A percentile compares a stretch with the other conserved stretches of the same genome.
These are phyloP conservation scores for Falcaria lacertinaria DNA, from an alignment of 2,888 invertebrate species.

Conservation along the genomic window DNA sequence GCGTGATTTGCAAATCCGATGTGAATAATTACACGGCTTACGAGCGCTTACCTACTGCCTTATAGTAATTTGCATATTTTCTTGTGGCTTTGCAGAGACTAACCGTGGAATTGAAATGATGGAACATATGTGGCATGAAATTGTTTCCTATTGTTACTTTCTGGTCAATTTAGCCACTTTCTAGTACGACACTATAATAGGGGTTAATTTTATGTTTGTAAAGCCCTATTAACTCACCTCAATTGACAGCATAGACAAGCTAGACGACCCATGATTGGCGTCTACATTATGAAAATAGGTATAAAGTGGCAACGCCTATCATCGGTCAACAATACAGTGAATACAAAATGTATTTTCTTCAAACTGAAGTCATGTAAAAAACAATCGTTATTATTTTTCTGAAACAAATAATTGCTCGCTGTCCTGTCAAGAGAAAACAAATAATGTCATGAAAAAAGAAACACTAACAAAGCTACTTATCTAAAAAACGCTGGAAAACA, in stretches of 20 bases:
- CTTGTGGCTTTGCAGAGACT: constrained; percentile 64
- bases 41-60: constrained; percentile 77
- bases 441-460: constrained; percentile 45
- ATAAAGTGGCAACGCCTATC: no score
- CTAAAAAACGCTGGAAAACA: constrained; percentile 72
- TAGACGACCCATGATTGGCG: constrained; percentile 22
- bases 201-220: constrained; percentile 28
- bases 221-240: constrained; percentile 31
- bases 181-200: constrained; percentile 16
- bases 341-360: no score
- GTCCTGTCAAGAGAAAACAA: constrained; percentile 28
- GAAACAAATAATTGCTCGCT: constrained; percentile 22
- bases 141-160: constrained; percentile 1
- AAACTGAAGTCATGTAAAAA: not conserved
- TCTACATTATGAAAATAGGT: no score
- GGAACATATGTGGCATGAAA: constrained; percentile 29
- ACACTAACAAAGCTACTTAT: constrained; percentile 69
- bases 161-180: constrained; percentile 5
- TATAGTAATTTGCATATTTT: constrained; percentile 78
- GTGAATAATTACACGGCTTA: constrained; percentile 79
- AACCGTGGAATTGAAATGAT: constrained; percentile 39
- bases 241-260: constrained; percentile 19
- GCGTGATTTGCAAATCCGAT: constrained; percentile 76
- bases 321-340: no score
- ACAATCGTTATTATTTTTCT: not conserved